Evolutionary conservation across 2,113 vertebrate species (phyloP), one percentile per base, ranked within the genome.

Genomic region (Octodon degus): DNA sequence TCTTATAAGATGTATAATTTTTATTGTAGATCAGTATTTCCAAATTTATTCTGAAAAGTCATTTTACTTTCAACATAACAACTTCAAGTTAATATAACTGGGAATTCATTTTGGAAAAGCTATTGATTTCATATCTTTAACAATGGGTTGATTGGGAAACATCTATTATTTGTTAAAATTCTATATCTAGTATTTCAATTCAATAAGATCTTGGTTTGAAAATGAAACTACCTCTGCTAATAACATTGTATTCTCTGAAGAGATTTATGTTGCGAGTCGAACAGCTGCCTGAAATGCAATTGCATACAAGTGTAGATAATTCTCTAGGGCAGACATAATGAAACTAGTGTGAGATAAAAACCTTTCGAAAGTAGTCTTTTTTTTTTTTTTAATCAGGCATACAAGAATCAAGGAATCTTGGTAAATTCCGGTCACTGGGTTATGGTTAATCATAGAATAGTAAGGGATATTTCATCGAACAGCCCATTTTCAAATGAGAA

Each of bases 211-310:
- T 37, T 68, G 65, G 91, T 81, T 87, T 91, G 79, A 82, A 96
- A 97, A 91, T 76, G 65, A 93, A 96, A 93, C 47, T 77, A n/a
- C 95, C 82, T 95, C 70, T 85, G 55, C 47, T 91, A 25, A 93
- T 81, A 93, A 74, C 9, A 82, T 83, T 88, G 37, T 40, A 58
- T 60, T 80, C 32, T 91, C 65, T 89, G 58, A 43, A 83, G 86
- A 94, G 67, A 94, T 92, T 91, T 95, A 68, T 95, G 55, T 80
- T 85, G 84, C 37, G 84, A 88, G 79, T 85, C 90, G 79, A 95
- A 55, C 63, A 93, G 68, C 86, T 93, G 83, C 32, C 58, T 93
- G 55, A 80, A 77, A 80, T 72, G 32, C 34, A 84, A 67, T 83
- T 53, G 68, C 76, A 96, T 77, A 88, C 24, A 93, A 84, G 63